Evolutionary conservation across 2,113 vertebrate species (phyloP), one percentile per base, ranked within the genome.

Genomic region (Salvator merianae): DNA sequence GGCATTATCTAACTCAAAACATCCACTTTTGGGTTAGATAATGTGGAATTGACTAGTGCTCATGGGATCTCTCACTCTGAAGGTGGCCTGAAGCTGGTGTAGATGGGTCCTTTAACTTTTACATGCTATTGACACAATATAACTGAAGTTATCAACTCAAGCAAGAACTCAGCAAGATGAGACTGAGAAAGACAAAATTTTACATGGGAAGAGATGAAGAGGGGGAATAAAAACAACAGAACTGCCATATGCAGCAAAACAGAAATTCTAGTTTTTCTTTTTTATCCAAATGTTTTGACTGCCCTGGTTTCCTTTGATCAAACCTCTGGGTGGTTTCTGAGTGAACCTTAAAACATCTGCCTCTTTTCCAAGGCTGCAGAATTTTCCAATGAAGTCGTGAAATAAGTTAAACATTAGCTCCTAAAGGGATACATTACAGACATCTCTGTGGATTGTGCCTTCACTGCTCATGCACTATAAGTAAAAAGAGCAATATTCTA

Each of bases 401-500:
- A 63, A 16, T 43, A 13, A 32, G 22, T 47, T 53, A 36, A 36
- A 30, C 32, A 47, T 66, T 73, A 38, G 34, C 62, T 75, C 20
- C 62, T 50, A 83, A 76, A 65, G 38, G 22, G 6, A 50, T 43
- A 65, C 28, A 7, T 5, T 47, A 10, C 70, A 75, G 22, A 65
- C 16, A 74, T 59, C 30, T 34, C 8, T 50, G 13, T 76, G 22
- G 28, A 34, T 26, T 74, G 26, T 62, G 30, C 34, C 90, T 91
- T 92, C 86, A 84, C 80, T 74, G 75, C 80, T 20, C 55, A 9
- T 47, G 43, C 84, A 38, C 86, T 93, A 93, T 89, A 91, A 63
- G 82, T 77, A 87, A 88, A 91, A 86, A 84, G 79, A 93, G 59
- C 68, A 85, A 88, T 68, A 79, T 43, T 24, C 50, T 85, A 81